Evolutionary conservation across 53 echinoderm and acorn worm species (phyloP), one percentile per base, ranked within the genome.

Genomic region (Luidia sarsii): DNA sequence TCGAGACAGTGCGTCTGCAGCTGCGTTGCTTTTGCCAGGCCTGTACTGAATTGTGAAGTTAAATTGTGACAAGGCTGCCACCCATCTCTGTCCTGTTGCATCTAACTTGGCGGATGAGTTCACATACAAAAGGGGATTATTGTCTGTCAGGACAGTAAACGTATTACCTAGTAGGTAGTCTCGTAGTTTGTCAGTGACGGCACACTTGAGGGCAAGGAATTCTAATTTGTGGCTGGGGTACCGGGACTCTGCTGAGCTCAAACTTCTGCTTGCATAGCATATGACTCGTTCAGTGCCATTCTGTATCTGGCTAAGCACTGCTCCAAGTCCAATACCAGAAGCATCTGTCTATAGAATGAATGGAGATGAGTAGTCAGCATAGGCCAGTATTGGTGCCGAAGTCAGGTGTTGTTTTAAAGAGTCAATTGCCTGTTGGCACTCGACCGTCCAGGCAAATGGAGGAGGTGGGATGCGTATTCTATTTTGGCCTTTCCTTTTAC

Each of bases 201-300:
- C 82, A 83, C 88, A 88, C 73, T 88, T 88, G 4, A 82, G 9
- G 7, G 88, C 73, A 29, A 88, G 68, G 43, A 88, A 88, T 37
- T 88, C 88, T 33, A 82, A 36, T 57, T 88, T 88, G 51, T 80
- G 67, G 0, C 81, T 82, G 30, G 87, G 70, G 28, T 87, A 81
- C 28, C 81, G 68, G 18, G 56, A 30, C 75, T 88, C 83, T 48
- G 83, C 83, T 33, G 43, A 41, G 8, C 53, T 39, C 37, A 87
- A 33, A 9, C 81, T 61, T 23, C 87, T 41, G 41, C 41, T 41
- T 7, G 41, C 41, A 41, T 41, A 41, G 6, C 6, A 6, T 41
- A 41, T 41, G 14, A 48, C 81, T 81, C 5, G 67, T 16, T 72
- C 72, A 19, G 50, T 51, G 19, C 36, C 53, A 52, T 53, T 33